A percentile compares a stretch with the other conserved stretches of the same genome.
phyloP scores from a whole-genome alignment of 2,113 vertebrate genomes.

The Coptodon rendalli region DNA sequence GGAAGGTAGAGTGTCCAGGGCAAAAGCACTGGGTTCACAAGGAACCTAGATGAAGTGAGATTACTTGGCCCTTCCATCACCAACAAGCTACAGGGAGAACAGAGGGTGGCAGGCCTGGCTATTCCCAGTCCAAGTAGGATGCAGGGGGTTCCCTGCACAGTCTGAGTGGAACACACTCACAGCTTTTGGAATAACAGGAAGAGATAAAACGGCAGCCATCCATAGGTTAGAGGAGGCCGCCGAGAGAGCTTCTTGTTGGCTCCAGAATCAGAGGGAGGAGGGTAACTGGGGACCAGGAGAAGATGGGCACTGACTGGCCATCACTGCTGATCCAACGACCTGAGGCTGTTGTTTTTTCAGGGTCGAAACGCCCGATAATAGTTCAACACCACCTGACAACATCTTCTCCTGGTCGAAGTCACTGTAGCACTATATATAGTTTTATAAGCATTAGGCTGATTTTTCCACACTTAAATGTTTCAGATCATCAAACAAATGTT shows the following conservation, averaged over 20 bases:
- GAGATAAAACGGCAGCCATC: not conserved
- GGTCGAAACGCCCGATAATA: not conserved
- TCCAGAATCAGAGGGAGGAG: not conserved
- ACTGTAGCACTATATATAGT: not conserved
- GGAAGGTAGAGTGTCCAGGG: not conserved
- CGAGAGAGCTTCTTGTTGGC: not conserved
- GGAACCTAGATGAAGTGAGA: not conserved
- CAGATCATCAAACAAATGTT: not conserved
- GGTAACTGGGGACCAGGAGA: not conserved
- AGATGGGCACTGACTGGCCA: not conserved
- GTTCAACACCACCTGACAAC: not conserved
- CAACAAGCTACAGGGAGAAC: not conserved
- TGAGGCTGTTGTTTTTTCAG: not conserved
- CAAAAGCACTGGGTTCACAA: not conserved
- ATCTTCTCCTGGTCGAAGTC: rapidly evolving
- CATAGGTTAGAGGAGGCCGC: rapidly evolving
- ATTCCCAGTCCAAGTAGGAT: not conserved
- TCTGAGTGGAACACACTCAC: not conserved
- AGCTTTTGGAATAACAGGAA: not conserved
- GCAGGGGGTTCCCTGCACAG: not conserved
- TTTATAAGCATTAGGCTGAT: not conserved
- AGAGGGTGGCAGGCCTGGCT: not conserved
- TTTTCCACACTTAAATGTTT: not conserved
- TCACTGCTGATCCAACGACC: not conserved
- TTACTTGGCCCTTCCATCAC: not conserved